Conservation (phyloP, 2,797 vertebrate species). For the Falco novaeseelandiae region DNA sequence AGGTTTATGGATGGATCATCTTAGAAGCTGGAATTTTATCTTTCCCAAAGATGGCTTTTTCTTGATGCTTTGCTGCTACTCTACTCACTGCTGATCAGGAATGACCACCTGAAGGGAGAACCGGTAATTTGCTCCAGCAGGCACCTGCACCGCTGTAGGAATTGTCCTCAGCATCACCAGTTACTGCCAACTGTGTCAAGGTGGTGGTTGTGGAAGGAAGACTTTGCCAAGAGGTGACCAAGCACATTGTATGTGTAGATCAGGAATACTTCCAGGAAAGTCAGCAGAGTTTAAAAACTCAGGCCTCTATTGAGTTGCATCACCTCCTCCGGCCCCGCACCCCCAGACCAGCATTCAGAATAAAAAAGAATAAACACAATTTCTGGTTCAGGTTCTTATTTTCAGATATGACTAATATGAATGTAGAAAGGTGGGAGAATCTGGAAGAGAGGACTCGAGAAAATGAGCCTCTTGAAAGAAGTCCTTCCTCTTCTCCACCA, state of each 20-base stretch:
- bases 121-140: not conserved
- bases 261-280: not conserved
- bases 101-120: not conserved
- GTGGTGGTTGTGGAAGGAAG: not conserved
- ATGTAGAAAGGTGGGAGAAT: not conserved
- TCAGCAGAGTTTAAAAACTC: not conserved
- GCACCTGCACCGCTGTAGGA: not conserved
- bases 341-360: not conserved
- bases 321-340: rapidly evolving
- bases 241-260: not conserved
- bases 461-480: not conserved
- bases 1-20: not conserved
- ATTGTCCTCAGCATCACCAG: not conserved
- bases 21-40: not conserved
- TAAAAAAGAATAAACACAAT: not conserved
- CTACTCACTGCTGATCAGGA: not conserved
- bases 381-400: not conserved
- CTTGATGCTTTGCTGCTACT: not conserved
- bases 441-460: not conserved
- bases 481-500: not conserved
- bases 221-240: not conserved
- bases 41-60: not conserved
- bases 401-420: not conserved
- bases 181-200: not conserved
- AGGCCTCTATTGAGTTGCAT: not conserved